Evolutionary conservation across 1,140 invertebrate genomes (phyloP).

Genomic region (Thaumetopoea pityocampa): DNA sequence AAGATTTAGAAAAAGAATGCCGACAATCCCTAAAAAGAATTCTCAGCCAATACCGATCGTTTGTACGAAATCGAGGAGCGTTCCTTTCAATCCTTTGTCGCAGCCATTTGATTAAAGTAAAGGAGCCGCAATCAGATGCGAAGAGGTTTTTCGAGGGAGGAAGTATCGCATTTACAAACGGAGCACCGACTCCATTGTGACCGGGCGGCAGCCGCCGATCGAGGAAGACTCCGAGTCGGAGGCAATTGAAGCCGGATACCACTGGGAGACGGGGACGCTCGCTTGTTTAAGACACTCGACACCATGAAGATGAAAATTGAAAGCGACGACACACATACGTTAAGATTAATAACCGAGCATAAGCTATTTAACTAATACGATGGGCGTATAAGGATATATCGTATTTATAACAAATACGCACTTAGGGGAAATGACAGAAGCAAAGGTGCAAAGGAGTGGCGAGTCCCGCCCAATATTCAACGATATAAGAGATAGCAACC

Average conservation of each 20-base stretch:
- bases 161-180: slow-evolving; percentile 73
- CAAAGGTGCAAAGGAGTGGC: slow-evolving; percentile 24
- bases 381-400: slow-evolving; percentile 22
- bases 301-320: slow-evolving; percentile 39
- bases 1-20: slow-evolving; percentile 49
- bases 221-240: slow-evolving; percentile 35
- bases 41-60: slow-evolving; percentile 61
- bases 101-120: slow-evolving; percentile 69
- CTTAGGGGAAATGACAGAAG: slow-evolving; percentile 14
- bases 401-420: slow-evolving; percentile 5
- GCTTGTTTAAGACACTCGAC: slow-evolving; percentile 43
- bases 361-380: slow-evolving; percentile 12
- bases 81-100: slow-evolving; percentile 72
- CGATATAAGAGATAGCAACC: slow-evolving; percentile 16
- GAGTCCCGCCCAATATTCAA: slow-evolving; percentile 23
- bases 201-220: slow-evolving; percentile 23
- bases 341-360: slow-evolving; percentile 26
- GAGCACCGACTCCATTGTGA: slow-evolving; percentile 61
- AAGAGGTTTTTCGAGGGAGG: slow-evolving; percentile 49
- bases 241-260: slow-evolving; percentile 44
- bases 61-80: slow-evolving; percentile 58
- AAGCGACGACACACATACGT: slow-evolving; percentile 35
- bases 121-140: slow-evolving; percentile 64
- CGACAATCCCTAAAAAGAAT: slow-evolving; percentile 49
- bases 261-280: slow-evolving; percentile 37